phyloP scores from a whole-genome alignment of 2,888 invertebrate genomes.

The Acheta domesticus region DNA sequence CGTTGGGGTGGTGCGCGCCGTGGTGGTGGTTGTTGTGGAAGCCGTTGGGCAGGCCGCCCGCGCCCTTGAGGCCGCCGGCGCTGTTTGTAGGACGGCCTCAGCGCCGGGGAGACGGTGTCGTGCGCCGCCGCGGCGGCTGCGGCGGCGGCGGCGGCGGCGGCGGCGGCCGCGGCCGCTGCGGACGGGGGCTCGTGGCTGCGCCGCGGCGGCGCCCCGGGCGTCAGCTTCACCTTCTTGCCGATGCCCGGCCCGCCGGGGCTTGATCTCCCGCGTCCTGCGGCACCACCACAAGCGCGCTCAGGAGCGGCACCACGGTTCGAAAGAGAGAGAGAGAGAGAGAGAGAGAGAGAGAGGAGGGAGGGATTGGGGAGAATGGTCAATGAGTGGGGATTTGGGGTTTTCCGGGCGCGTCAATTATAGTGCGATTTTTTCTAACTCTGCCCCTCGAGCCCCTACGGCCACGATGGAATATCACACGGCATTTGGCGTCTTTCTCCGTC shows the following conservation, averaged over 20 bases:
- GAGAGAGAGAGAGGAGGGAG: no score
- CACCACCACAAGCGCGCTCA: no score
- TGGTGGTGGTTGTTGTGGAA: slow-evolving; percentile 40
- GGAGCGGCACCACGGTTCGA: no score
- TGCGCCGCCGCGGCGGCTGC: slow-evolving; percentile 41
- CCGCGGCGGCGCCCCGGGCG: slow-evolving; percentile 28
- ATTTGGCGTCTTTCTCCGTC: no score
- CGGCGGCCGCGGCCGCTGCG: no score
- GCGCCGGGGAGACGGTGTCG: not conserved
- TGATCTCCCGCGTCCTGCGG: slow-evolving; percentile 87
- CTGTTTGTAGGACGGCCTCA: slow-evolving; percentile 39
- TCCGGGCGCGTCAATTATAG: no score
- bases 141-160: slow-evolving; percentile 44
- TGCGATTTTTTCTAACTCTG: no score
- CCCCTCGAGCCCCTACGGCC: no score
- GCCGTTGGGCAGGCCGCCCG: slow-evolving; percentile 44
- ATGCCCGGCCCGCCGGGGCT: slow-evolving; percentile 86
- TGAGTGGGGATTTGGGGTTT: no score
- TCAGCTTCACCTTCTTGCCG: slow-evolving; percentile 76
- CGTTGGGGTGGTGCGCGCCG: slow-evolving; percentile 35
- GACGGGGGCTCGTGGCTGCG: slow-evolving; percentile 34
- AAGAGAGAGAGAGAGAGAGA: no score
- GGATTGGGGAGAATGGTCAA: no score
- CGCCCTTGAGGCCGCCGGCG: slow-evolving; percentile 44
- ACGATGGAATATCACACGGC: no score